A percentile compares a stretch with the other conserved stretches of the same genome.
Conservation (phyloP, 2,797 vertebrate genomes). For the Gymnodraco acuticeps region DNA sequence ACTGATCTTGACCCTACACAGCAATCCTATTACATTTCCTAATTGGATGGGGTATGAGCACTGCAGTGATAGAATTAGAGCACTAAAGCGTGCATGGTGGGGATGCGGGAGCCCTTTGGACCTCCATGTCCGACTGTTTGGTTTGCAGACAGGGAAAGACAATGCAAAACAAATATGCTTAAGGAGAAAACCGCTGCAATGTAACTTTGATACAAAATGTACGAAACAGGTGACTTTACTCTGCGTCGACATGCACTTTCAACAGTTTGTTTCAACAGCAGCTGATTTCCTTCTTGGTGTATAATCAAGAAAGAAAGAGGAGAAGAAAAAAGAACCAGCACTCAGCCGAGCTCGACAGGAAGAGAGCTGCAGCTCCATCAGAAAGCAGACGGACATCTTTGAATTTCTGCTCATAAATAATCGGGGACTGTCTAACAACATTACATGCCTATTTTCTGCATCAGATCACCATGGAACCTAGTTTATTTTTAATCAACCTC, state of each 20-base stretch:
- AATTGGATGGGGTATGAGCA: conserved; percentile 70
- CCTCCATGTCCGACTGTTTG: conserved; percentile 47
- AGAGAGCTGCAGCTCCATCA: conserved; percentile 8
- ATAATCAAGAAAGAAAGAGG: conserved; percentile 37
- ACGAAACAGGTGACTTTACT: conserved; percentile 53
- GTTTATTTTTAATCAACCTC: conserved; percentile 33
- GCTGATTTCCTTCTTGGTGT: conserved; percentile 36
- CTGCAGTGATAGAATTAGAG: conserved; percentile 69
- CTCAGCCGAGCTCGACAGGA: neutral
- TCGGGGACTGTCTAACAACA: conserved; percentile 22
- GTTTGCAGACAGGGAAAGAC: conserved; percentile 38
- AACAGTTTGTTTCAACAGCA: conserved; percentile 61
- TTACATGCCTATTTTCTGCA: conserved; percentile 38
- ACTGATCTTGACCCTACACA: conserved; percentile 56
- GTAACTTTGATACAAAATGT: conserved; percentile 57
- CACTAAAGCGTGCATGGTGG: conserved; percentile 22
- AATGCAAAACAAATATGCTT: conserved; percentile 36
- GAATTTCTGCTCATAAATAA: conserved; percentile 42
- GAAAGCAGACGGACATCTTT: conserved; percentile 31
- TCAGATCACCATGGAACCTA: neutral
- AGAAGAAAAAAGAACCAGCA: conserved; percentile 32
- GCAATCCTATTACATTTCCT: conserved; percentile 64
- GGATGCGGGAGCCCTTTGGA: conserved; percentile 25
- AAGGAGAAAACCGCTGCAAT: conserved; percentile 29
- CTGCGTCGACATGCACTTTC: conserved; percentile 36